These are phyloP conservation scores for Himalopsyche tibetana DNA, from an alignment of 2,888 invertebrate genomes.

Conservation along the genomic window DNA sequence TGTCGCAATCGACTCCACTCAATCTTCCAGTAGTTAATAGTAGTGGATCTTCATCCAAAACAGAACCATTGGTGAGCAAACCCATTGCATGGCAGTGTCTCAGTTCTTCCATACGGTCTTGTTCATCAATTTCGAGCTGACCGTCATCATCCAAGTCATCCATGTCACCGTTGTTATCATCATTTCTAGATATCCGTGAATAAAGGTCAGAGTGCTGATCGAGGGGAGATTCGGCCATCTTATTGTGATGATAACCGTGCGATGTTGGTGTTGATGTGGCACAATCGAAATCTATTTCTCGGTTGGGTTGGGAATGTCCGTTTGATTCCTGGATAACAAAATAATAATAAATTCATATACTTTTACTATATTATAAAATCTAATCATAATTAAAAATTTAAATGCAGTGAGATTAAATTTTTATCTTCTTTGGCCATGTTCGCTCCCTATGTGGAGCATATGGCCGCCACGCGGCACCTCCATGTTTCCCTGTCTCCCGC, in stretches of 20 bases:
- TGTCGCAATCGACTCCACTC: conserved; percentile 75
- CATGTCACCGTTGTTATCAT: conserved; percentile 20
- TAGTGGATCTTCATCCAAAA: conserved; percentile 71
- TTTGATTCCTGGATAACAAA: conserved; percentile 68
- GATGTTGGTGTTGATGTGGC: conserved; percentile 74
- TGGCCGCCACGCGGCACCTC: no score
- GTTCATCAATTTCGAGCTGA: conserved; percentile 11
- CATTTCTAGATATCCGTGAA: neutral
- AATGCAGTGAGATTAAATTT: neutral
- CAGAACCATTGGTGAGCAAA: conserved; percentile 70
- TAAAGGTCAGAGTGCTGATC: conserved; percentile 25
- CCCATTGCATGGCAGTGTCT: conserved; percentile 35
- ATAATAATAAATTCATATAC: neutral
- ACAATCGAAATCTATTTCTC: conserved; percentile 74
- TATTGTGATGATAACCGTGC: conserved; percentile 51
- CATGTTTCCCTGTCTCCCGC: no score
- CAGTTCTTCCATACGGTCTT: conserved; percentile 14
- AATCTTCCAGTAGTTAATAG: conserved; percentile 71
- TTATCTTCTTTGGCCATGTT: no score
- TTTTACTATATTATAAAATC: no score
- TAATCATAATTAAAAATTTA: neutral
- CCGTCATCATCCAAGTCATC: conserved; percentile 22
- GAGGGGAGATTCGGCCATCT: conserved; percentile 7
- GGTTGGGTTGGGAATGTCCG: conserved; percentile 73
- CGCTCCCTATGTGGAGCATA: no score